These are phyloP conservation scores for Chrysolophus pictus DNA, from an alignment of 2,797 vertebrate species.

Conservation along the genomic window DNA sequence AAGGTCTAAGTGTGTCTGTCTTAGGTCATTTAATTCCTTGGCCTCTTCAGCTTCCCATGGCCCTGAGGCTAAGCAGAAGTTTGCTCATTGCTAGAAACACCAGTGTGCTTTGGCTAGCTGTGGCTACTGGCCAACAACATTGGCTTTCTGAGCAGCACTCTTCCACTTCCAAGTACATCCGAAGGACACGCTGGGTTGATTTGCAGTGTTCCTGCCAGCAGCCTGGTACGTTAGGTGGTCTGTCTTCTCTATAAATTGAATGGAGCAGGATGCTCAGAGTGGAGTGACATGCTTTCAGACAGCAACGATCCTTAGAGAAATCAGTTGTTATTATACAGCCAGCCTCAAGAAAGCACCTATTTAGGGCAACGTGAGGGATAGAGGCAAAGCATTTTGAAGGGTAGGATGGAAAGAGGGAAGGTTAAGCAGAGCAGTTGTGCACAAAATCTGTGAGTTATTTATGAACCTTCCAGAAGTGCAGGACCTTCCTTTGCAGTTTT, in stretches of 20 bases:
- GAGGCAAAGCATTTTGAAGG: neutral
- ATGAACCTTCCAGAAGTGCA: neutral
- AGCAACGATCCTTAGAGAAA: neutral
- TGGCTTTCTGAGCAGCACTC: neutral
- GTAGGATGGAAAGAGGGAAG: neutral
- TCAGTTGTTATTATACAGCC: neutral
- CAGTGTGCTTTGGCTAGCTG: neutral
- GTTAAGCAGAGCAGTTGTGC: neutral
- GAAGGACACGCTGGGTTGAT: neutral
- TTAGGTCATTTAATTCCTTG: conserved; percentile 1
- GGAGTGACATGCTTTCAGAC: neutral
- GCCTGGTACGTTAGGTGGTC: neutral
- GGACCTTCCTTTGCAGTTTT: neutral
- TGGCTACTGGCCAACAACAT: neutral
- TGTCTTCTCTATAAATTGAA: neutral
- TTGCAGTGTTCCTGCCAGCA: neutral
- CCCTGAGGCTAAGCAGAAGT: neutral
- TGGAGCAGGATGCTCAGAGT: neutral
- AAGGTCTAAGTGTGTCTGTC: neutral
- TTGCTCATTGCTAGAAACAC: neutral
- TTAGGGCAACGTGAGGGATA: neutral
- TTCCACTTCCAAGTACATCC: neutral
- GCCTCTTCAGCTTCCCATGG: neutral
- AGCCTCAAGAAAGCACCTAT: neutral
- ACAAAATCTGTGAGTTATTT: neutral